phyloP scores from a whole-genome alignment of 23 tunicate genomes.

The Ciona savignyi region DNA sequence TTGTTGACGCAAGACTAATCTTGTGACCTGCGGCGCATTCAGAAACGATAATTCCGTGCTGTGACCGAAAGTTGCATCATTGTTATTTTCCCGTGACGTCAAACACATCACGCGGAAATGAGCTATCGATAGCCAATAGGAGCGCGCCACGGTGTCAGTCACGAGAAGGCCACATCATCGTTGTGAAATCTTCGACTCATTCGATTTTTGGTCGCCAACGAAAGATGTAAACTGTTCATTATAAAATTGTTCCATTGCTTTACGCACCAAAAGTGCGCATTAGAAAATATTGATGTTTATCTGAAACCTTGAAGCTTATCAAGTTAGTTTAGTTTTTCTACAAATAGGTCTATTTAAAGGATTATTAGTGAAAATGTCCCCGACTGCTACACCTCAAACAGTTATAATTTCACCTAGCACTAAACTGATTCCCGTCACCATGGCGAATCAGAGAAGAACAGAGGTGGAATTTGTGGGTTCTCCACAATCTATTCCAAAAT shows the following conservation, averaged over 20 bases:
- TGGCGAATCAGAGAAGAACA: not conserved
- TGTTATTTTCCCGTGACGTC: constrained; percentile 12
- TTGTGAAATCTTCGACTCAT: not conserved
- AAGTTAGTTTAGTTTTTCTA: not conserved
- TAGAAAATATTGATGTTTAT: not conserved
- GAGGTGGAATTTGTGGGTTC: constrained; percentile 6
- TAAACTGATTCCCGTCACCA: constrained; percentile 25
- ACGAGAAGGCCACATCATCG: constrained; percentile 54
- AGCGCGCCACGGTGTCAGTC: constrained; percentile 46
- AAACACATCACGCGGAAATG: not conserved
- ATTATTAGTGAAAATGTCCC: constrained; percentile 23
- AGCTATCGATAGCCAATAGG: constrained; percentile 31
- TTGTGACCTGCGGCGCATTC: too few relatives aligned
- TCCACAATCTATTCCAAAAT: constrained; percentile 46
- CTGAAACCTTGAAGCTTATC: not conserved
- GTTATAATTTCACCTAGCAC: constrained; percentile 47
- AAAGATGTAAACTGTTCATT: not conserved
- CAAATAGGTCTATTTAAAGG: not conserved
- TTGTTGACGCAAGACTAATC: too few relatives aligned
- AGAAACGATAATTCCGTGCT: not conserved
- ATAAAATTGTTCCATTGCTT: not conserved
- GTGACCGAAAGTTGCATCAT: constrained; percentile 4
- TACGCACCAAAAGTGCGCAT: not conserved
- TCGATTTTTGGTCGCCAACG: not conserved
- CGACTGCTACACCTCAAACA: constrained; percentile 35